Conservation (phyloP, 2,888 invertebrate genomes). For the Himalopsyche japonica region DNA sequence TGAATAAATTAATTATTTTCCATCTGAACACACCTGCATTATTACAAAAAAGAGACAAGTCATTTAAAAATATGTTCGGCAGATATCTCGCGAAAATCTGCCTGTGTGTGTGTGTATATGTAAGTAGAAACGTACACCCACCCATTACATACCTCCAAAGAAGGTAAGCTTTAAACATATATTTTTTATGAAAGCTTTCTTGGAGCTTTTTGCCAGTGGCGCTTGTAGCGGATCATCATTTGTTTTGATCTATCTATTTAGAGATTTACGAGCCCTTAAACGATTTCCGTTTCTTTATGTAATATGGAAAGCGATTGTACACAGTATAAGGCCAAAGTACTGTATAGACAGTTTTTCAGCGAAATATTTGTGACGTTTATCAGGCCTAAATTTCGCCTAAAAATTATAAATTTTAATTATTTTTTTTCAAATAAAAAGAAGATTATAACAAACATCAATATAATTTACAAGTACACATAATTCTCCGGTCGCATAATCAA, state of each 20-base stretch:
- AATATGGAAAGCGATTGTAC: neutral
- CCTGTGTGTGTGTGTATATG: neutral
- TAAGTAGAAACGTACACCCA: neutral
- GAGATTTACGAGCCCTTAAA: neutral
- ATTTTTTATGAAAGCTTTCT: constrained; percentile 3
- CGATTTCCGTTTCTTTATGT: neutral
- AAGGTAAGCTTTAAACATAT: constrained; percentile 9
- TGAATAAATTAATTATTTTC: neutral
- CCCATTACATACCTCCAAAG: neutral
- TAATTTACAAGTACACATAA: too few species aligned
- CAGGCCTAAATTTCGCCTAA: too few species aligned
- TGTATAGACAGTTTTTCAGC: too few species aligned
- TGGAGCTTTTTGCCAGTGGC: neutral
- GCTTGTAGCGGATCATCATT: neutral
- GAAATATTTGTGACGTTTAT: too few species aligned
- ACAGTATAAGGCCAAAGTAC: too few species aligned
- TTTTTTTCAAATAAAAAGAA: too few species aligned
- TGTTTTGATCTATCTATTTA: neutral
- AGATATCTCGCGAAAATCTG: neutral
- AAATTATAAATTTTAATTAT: too few species aligned
- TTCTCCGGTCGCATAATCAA: too few species aligned
- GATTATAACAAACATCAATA: too few species aligned
- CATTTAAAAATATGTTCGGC: neutral
- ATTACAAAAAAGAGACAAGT: neutral
- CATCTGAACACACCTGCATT: neutral